phyloP scores from a whole-genome alignment of 2,888 invertebrate species.

The Microctonus brassicae region DNA sequence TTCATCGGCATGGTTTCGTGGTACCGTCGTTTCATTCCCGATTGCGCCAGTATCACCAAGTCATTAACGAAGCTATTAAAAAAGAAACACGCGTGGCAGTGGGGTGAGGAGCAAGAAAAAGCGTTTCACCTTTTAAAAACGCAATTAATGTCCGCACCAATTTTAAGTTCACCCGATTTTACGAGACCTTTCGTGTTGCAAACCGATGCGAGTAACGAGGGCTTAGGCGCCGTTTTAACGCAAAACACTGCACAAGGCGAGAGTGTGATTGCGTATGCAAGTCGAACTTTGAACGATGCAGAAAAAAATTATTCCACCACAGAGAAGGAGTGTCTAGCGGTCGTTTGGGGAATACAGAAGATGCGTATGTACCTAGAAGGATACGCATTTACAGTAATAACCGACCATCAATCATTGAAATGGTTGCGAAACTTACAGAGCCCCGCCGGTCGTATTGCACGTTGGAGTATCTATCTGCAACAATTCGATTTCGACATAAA shows the following conservation, averaged over 20 bases:
- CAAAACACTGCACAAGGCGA: neutral
- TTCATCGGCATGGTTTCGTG: constrained; percentile 50
- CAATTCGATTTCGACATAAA: constrained; percentile 37
- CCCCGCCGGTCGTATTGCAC: constrained; percentile 29
- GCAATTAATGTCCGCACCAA: constrained; percentile 36
- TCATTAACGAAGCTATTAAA: constrained; percentile 43
- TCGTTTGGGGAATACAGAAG: constrained; percentile 27
- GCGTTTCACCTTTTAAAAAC: constrained; percentile 41
- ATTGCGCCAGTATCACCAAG: constrained; percentile 33
- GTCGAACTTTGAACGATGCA: neutral
- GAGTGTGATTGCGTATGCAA: neutral
- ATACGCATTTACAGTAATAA: constrained; percentile 33
- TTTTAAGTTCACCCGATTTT: constrained; percentile 38
- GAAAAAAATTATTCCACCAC: neutral
- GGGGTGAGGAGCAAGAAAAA: constrained; percentile 37
- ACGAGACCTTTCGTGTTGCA: neutral
- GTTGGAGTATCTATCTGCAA: constrained; percentile 37
- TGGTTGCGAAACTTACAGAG: constrained; percentile 31
- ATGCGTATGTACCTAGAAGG: too few species aligned
- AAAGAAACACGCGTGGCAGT: constrained; percentile 39
- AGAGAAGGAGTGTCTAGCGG: neutral
- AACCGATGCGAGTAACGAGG: constrained; percentile 5
- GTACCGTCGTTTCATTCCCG: constrained; percentile 42
- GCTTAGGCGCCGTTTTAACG: neutral
- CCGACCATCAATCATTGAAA: constrained; percentile 15